Base-by-base conservation (phyloP, 2,113 vertebrate genomes). In the Solea senegalensis region DNA sequence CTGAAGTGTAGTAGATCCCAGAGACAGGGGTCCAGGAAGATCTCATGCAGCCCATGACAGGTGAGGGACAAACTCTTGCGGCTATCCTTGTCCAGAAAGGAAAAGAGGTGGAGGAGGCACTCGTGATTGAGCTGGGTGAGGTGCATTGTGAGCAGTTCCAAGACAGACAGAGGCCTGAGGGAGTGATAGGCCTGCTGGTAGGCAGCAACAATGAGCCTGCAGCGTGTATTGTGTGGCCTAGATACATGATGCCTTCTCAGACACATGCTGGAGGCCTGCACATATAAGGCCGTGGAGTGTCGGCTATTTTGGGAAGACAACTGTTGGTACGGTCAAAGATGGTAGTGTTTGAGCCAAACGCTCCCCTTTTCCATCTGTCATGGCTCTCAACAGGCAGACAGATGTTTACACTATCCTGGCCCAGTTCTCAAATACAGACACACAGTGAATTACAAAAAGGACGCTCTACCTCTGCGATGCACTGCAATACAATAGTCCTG, bases 51-150 rank as follows among this genome's bases (percentile, higher is more conserved):
- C 66, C 55, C 81, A 7, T 51, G 68, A 81, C 97, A 99, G 57
- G 96, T 96, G 57, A 93, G 88, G 55, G 95, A 96, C 43, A 98
- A 81, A 60, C 64, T 94, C 82, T 74, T 94, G 46, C 97, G 92
- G 78, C 93, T 95, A 68, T 95, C 94, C 77, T 95, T 97, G 90
- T 98, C 96, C 92, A 99, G 88, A 86, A 96, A 98, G 56, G 96
- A 97, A 80, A 98, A 98, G 40, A 99, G 86, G 91, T 98, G 95
- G 16, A 98, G 83, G 62, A 98, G 94, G 82, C 97, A 98, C 64
- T 99, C 96, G 1, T 57, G 83, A 81, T 97, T 96, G 60, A 99
- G 95, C 86, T 96, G 91, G 4, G 91, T 95, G 57, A 98, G 90
- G 41, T 93, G 94, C 97, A 97, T 97, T 41, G 41, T 0, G 8